Evolutionary conservation across 1,140 invertebrate genomes (phyloP).

Genomic region (Eubasilissa regina): DNA sequence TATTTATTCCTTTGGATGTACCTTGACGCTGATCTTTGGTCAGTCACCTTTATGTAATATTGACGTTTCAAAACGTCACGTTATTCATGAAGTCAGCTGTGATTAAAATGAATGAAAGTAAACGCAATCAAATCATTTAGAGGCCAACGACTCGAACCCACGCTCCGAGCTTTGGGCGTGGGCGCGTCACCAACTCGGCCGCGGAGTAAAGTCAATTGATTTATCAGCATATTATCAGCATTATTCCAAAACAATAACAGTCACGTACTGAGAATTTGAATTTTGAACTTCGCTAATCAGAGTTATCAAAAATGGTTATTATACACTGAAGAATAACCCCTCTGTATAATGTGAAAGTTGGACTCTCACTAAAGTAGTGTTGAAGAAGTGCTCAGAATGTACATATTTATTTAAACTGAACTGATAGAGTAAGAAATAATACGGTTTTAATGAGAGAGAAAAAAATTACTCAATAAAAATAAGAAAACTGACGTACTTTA

Average conservation of each 20-base stretch:
- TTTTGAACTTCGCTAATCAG: neutral
- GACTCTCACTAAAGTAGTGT: no score
- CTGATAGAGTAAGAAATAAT: no score
- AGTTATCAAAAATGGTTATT: neutral
- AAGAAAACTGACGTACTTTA: no score
- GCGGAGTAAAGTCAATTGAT: conserved; percentile 20
- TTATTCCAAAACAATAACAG: neutral
- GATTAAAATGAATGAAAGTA: conserved; percentile 30
- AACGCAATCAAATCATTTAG: conserved; percentile 5
- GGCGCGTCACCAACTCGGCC: conserved; percentile 23
- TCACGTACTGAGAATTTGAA: neutral
- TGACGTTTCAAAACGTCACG: conserved; percentile 18
- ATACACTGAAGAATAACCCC: neutral
- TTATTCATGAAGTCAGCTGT: neutral
- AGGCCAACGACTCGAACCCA: conserved; percentile 36
- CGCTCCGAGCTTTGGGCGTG: conserved; percentile 3
- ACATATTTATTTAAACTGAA: no score
- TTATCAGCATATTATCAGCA: conserved; percentile 3
- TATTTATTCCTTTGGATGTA: neutral
- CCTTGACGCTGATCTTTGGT: no score
- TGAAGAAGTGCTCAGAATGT: no score
- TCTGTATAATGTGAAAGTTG: no score
- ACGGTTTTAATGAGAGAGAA: no score
- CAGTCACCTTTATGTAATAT: no score
- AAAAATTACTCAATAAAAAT: no score